Percentiles rank a stretch among this genome's conserved stretches.
Evolutionary conservation across 2,888 invertebrate genomes (phyloP).

Genomic region (Callyntrura sp.): DNA sequence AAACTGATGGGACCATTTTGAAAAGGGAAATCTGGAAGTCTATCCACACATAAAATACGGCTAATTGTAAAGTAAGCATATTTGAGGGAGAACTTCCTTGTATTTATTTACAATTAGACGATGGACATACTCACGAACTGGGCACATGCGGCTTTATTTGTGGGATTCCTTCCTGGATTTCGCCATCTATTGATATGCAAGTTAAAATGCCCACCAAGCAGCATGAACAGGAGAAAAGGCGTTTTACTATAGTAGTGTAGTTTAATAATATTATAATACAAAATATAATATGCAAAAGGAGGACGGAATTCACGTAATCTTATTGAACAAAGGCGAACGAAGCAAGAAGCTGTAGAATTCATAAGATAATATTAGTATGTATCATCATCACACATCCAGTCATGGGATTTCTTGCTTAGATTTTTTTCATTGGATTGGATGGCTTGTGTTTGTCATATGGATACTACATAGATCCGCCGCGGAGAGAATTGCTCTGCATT

Average conservation of each 20-base stretch:
- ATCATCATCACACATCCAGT: conserved; percentile 21
- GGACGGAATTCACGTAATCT: conserved; percentile 29
- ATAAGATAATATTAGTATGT: conserved; percentile 46
- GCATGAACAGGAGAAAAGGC: neutral
- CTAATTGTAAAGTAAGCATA: no score
- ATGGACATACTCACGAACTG: no score
- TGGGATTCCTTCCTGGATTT: neutral
- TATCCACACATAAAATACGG: no score
- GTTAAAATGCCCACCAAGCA: neutral
- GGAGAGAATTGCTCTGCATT: neutral
- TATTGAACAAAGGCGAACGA: conserved; percentile 22
- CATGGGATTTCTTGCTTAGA: conserved; percentile 16
- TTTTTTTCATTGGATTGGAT: conserved; percentile 32
- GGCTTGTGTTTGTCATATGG: conserved; percentile 13
- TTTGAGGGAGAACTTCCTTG: no score
- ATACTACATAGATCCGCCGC: conserved; percentile 23
- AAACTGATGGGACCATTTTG: no score
- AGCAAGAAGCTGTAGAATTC: conserved; percentile 25
- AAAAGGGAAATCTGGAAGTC: no score
- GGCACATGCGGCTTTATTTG: no score
- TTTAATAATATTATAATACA: conserved; percentile 21
- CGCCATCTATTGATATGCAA: conserved; percentile 28
- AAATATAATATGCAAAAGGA: conserved; percentile 28
- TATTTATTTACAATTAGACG: no score
- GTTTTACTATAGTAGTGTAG: neutral